Conservation (phyloP, 2,113 vertebrate species). For the Amblyornis subalaris region DNA sequence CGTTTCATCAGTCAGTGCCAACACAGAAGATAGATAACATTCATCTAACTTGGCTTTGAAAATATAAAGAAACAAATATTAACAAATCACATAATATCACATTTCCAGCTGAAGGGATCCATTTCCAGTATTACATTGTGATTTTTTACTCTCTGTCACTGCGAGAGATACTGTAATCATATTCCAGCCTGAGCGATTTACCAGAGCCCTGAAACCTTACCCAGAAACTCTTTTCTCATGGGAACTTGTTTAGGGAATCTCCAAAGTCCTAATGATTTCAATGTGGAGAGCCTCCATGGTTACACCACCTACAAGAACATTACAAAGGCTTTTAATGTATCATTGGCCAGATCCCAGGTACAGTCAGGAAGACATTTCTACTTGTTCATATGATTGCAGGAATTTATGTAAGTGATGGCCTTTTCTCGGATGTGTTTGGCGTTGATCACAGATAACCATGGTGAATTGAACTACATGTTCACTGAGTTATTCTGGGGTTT, state of each 20-base stretch:
- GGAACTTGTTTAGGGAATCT: constrained; percentile 39
- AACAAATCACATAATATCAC: neutral
- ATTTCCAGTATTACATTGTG: neutral
- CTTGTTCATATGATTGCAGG: neutral
- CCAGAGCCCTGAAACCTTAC: neutral
- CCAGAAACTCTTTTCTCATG: constrained; percentile 8
- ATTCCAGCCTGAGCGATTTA: neutral
- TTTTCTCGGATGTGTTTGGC: constrained; percentile 43
- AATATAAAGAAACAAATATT: neutral
- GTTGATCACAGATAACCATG: neutral
- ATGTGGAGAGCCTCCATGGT: neutral
- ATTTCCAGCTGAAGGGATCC: neutral
- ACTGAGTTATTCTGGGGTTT: constrained; percentile 4
- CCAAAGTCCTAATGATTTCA: constrained; percentile 18
- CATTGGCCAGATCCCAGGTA: neutral
- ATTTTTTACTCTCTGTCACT: neutral
- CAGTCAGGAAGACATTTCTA: constrained; percentile 23
- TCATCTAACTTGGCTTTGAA: neutral
- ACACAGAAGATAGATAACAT: neutral
- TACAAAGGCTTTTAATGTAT: neutral
- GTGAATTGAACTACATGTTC: neutral
- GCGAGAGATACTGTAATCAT: neutral
- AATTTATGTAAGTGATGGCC: constrained; percentile 30
- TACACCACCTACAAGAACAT: neutral
- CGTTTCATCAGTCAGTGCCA: neutral